phyloP scores from a whole-genome alignment of 2,797 vertebrate genomes.

The Danio jaintianensis region DNA sequence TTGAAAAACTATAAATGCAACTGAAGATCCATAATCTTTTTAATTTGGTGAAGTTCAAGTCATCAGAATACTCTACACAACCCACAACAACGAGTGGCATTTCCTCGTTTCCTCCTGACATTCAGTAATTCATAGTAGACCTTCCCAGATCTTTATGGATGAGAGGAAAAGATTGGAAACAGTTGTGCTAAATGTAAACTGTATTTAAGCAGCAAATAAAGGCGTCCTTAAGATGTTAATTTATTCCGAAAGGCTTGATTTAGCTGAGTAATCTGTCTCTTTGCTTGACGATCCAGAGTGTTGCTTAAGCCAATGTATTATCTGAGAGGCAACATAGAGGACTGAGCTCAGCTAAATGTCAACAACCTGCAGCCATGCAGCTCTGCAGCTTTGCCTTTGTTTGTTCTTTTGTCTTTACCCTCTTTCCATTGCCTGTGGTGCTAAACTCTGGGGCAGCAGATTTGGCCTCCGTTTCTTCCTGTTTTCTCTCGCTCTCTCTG shows the following conservation, averaged over 20 bases:
- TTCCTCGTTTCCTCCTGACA: conserved; percentile 25
- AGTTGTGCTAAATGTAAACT: conserved; percentile 30
- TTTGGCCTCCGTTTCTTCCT: conserved; percentile 58
- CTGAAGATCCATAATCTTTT: not conserved
- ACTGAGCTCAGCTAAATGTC: conserved; percentile 66
- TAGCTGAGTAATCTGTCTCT: conserved; percentile 42
- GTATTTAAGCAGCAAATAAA: conserved; percentile 9
- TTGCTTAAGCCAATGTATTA: conserved; percentile 49
- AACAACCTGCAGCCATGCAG: conserved; percentile 42
- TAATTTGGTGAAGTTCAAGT: no score
- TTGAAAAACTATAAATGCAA: not conserved
- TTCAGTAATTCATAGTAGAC: not conserved
- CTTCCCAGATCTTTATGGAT: conserved; percentile 25
- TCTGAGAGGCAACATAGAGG: conserved; percentile 56
- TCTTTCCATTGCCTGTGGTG: conserved; percentile 56
- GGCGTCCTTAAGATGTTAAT: conserved; percentile 22
- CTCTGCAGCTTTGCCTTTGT: conserved; percentile 55
- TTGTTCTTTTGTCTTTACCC: conserved; percentile 60
- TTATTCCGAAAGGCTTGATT: conserved; percentile 36
- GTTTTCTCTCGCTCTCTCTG: conserved; percentile 43
- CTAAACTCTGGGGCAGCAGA: conserved; percentile 59
- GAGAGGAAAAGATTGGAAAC: conserved; percentile 23
- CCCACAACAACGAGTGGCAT: conserved; percentile 4
- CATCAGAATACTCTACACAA: not conserved
- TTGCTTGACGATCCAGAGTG: conserved; percentile 7